Base-by-base conservation (phyloP, 2,888 invertebrate genomes). In the Stenolophus ochropezus region DNA sequence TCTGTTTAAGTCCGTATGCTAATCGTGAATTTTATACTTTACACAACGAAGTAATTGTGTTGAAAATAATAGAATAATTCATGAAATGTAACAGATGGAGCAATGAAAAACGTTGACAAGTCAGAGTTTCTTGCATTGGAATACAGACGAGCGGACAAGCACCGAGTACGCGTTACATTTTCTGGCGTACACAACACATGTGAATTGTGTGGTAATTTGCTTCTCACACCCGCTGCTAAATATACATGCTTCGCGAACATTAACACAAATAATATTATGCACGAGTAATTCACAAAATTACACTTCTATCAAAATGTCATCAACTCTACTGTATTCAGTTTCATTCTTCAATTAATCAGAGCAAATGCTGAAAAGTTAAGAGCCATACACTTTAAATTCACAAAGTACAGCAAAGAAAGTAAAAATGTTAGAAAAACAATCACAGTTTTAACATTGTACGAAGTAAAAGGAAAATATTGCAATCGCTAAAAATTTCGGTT, bases 201-300 rank as follows among this genome's bases (percentile, higher is more conserved):
- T 75, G 75, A 75, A 75, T 53, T 75, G 73, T 73, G 73, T 49
- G 75, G 53, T 75, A 75, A 75, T 75, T 51, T 75, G 51, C 75
- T 75, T 75, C 56, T 75, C 75, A 75, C 75, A 75, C 53, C 53
- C 75, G 75, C 75, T 51, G 25, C 23, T 75, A 53, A 21, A 27
- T 56, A 75, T 75, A 53, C 33, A 8, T 16, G 21, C 33, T 42
- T 2, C 33, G 33, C 33, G 33, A 42, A 42, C 33, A 42, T 42
- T 42, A 42, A 8, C 11, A 42, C 8, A 42, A 42, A 11, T 42
- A 42, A 11, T 11, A 42, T 42, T 42, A 42, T 42, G 33, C n/a
- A n/a, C 33, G 33, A 42, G 11, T 6, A 42, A 11, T 11, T 42
- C 6, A 8, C 6, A 42, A 42, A 11, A 42, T 11, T 42, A 42